Evolutionary conservation across 2,888 invertebrate species (phyloP).

Genomic region (Rosalia funebris): DNA sequence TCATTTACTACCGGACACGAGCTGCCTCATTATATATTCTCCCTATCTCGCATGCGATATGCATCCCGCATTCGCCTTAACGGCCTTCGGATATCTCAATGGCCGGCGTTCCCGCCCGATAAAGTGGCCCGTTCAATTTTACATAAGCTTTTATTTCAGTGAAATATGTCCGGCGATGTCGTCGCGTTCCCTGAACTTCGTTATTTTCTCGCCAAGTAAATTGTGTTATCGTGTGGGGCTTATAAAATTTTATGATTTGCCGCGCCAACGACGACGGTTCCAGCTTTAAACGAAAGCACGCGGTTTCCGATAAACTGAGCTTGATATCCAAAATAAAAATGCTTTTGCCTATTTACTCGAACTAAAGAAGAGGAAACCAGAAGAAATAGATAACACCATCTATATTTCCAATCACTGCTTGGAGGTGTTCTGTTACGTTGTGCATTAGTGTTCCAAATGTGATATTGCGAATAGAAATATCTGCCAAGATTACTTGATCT

Average conservation of each 20-base stretch:
- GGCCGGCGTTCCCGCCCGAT: conserved; percentile 17
- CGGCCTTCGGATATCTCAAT: conserved; percentile 19
- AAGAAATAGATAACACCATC: too few relatives aligned
- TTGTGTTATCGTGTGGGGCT: neutral
- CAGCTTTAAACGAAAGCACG: too few relatives aligned
- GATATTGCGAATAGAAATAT: too few relatives aligned
- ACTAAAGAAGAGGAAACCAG: too few relatives aligned
- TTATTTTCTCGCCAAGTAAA: neutral
- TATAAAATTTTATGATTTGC: neutral
- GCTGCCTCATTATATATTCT: conserved; percentile 21
- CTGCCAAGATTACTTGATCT: too few relatives aligned
- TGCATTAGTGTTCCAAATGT: too few relatives aligned
- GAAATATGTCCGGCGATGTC: neutral
- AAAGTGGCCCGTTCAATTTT: conserved; percentile 21
- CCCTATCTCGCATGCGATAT: conserved; percentile 20
- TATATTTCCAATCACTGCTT: too few relatives aligned
- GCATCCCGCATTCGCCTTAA: conserved; percentile 17
- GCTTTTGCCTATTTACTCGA: too few relatives aligned
- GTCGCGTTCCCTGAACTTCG: neutral
- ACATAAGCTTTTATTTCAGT: neutral
- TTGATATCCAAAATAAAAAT: too few relatives aligned
- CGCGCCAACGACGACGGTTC: neutral
- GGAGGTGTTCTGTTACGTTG: too few relatives aligned
- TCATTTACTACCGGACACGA: conserved; percentile 18
- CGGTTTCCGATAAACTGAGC: too few relatives aligned